These are phyloP conservation scores for Babylonia areolata DNA, from an alignment of 1,140 invertebrate genomes.

Conservation along the genomic window DNA sequence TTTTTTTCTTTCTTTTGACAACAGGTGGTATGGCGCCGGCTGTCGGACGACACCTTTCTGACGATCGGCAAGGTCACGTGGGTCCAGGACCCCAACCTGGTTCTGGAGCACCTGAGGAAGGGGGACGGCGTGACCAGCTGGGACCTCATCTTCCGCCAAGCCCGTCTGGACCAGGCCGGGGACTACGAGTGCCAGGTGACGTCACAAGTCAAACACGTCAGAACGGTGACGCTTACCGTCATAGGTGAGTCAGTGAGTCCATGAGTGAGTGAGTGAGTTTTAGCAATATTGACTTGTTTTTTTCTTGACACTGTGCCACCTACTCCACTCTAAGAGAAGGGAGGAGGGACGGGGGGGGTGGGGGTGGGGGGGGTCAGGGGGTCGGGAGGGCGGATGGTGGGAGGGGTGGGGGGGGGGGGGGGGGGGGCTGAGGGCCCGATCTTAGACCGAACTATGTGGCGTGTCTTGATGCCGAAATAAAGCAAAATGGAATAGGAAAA, in stretches of 20 bases:
- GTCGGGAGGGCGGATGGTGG: no score
- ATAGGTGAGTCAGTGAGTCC: conserved; percentile 45
- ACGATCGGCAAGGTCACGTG: conserved; percentile 48
- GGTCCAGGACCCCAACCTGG: conserved; percentile 43
- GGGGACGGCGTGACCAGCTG: conserved; percentile 35
- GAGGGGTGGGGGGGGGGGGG: no score
- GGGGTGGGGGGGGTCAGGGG: no score
- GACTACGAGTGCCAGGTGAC: conserved; percentile 49
- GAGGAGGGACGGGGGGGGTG: no score
- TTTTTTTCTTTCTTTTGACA: background rate
- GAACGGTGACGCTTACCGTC: conserved; percentile 38
- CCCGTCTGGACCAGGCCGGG: conserved; percentile 41
- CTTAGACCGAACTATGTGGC: no score
- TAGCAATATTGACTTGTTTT: no score
- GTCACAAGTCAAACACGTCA: conserved; percentile 32
- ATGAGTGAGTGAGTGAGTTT: no score
- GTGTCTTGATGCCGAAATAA: no score
- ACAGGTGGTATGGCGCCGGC: conserved; percentile 44
- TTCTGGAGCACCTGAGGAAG: conserved; percentile 76
- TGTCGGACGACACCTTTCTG: conserved; percentile 38
- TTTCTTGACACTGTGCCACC: no score
- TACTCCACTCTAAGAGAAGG: no score
- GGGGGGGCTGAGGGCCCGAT: no score
- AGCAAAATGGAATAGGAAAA: no score
- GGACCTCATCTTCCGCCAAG: conserved; percentile 44